Evolutionary conservation across 2,888 invertebrate species (phyloP).

Genomic region (Pollenia amentaria): DNA sequence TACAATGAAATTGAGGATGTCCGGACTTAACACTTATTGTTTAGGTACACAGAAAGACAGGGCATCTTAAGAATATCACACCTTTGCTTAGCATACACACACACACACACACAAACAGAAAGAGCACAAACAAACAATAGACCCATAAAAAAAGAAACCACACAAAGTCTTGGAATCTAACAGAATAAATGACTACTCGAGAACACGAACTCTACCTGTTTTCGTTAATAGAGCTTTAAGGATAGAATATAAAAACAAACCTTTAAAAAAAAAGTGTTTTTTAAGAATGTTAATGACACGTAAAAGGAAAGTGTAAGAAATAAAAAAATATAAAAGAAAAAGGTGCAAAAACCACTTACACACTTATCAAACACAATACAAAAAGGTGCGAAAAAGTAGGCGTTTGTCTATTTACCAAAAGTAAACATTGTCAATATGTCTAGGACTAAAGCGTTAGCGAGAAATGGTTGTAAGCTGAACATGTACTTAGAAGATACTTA

Average conservation of each 20-base stretch:
- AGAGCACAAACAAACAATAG: slow-evolving; percentile 20
- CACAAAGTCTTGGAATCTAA: slow-evolving; percentile 25
- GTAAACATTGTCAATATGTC: slow-evolving; percentile 64
- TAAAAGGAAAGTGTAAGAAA: slow-evolving; percentile 37
- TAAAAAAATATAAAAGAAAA: slow-evolving; percentile 22
- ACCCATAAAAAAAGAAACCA: slow-evolving; percentile 1
- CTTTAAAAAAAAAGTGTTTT: slow-evolving; percentile 30
- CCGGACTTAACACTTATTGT: slow-evolving; percentile 72
- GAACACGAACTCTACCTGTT: slow-evolving; percentile 38
- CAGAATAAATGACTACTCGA: not conserved
- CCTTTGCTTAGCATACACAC: slow-evolving; percentile 16
- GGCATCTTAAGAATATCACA: slow-evolving; percentile 57
- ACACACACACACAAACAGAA: not conserved
- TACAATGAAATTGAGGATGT: slow-evolving; percentile 67
- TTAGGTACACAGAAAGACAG: slow-evolving; percentile 14
- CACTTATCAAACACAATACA: slow-evolving; percentile 21
- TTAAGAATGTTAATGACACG: slow-evolving; percentile 70
- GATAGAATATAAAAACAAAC: slow-evolving; percentile 40
- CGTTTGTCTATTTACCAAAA: slow-evolving; percentile 72
- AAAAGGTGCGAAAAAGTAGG: slow-evolving; percentile 75
- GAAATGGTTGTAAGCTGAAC: slow-evolving; percentile 34
- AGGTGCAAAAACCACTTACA: slow-evolving; percentile 61
- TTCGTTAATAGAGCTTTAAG: slow-evolving; percentile 29
- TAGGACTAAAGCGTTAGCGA: not conserved
- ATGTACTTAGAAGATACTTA: not conserved